A percentile compares a stretch with the other conserved stretches of the same genome.
Conservation (phyloP, 1,140 invertebrate species). For the Orussus abietinus region DNA sequence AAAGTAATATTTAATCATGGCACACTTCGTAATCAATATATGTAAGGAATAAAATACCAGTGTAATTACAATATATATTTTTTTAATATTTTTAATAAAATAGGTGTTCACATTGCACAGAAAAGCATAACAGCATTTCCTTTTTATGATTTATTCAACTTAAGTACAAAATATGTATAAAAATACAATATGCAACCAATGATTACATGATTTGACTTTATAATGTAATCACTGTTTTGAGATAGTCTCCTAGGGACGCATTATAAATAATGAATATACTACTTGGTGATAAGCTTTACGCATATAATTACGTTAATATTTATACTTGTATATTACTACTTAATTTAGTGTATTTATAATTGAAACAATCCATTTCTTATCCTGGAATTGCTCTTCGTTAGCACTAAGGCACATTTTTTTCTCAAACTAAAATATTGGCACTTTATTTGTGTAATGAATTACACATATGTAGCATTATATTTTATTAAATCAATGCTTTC, state of each 20-base stretch:
- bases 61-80: too few relatives aligned
- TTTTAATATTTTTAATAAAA: too few relatives aligned
- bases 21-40: too few relatives aligned
- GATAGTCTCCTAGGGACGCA: too few relatives aligned
- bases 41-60: too few relatives aligned
- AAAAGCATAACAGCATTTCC: too few relatives aligned
- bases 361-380: neutral
- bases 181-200: conserved; percentile 38
- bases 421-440: neutral
- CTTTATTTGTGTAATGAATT: neutral
- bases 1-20: too few relatives aligned
- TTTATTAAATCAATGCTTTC: too few relatives aligned
- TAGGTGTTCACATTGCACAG: too few relatives aligned
- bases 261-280: too few relatives aligned
- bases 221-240: neutral
- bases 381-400: conserved; percentile 1
- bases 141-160: conserved; percentile 34
- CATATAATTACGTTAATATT: neutral
- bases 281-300: neutral
- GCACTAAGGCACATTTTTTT: neutral
- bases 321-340: neutral
- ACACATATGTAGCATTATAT: too few relatives aligned
- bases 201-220: neutral
- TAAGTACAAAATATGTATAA: conserved; percentile 52
- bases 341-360: neutral